Evolutionary conservation across 2,888 invertebrate genomes (phyloP).

Genomic region (Choreutis nemorana): DNA sequence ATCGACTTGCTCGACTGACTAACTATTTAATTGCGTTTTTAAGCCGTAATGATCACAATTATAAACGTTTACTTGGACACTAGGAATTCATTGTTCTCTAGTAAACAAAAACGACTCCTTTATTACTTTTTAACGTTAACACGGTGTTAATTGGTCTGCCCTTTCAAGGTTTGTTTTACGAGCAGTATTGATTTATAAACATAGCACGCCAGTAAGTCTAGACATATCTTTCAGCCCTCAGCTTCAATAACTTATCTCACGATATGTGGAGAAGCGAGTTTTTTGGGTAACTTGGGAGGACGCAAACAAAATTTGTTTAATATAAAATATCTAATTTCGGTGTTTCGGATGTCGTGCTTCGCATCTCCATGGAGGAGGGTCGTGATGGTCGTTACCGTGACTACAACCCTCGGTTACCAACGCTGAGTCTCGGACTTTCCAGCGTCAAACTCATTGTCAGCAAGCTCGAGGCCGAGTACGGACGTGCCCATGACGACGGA

Average conservation of each 20-base stretch:
- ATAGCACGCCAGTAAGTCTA: conserved; percentile 18
- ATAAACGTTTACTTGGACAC: conserved; percentile 3
- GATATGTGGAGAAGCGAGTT: conserved; percentile 25
- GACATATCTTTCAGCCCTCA: conserved; percentile 29
- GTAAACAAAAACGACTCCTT: too few relatives aligned
- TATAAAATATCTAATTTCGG: conserved; percentile 14
- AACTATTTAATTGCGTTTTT: too few relatives aligned
- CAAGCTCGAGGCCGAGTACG: conserved; percentile 48
- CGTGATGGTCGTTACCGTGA: conserved; percentile 51
- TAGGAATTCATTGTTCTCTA: conserved; percentile 4
- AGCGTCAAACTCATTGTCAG: conserved; percentile 58
- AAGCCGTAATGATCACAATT: too few relatives aligned
- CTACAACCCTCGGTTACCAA: conserved; percentile 41
- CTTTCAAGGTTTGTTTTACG: too few relatives aligned
- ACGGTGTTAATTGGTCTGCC: conserved; percentile 10
- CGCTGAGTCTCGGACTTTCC: conserved; percentile 50
- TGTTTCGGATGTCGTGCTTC: conserved; percentile 32
- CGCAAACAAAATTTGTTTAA: conserved; percentile 23
- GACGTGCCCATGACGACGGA: conserved; percentile 27
- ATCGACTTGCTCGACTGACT: conserved; percentile 3
- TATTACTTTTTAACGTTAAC: conserved; percentile 19
- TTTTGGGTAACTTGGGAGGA: conserved; percentile 30
- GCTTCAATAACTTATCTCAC: conserved; percentile 24
- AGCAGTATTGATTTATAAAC: conserved; percentile 25
- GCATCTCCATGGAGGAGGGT: conserved; percentile 55